These are phyloP conservation scores for Cryptosula pallasiana DNA, from an alignment of 2,888 invertebrate genomes.

Conservation along the genomic window DNA sequence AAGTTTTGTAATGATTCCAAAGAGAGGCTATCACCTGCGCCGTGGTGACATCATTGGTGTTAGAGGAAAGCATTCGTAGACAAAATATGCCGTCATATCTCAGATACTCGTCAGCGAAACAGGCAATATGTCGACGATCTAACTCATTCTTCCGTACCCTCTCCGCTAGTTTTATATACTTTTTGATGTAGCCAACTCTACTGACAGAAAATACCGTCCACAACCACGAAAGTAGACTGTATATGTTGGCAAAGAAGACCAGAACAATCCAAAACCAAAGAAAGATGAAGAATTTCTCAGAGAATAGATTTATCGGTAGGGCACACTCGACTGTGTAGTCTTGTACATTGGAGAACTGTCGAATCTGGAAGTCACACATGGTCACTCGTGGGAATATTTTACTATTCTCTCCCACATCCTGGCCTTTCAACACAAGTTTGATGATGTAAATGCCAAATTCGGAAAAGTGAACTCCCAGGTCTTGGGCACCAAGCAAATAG, in stretches of 20 bases:
- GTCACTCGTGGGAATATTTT: slow-evolving; percentile 53
- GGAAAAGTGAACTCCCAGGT: neutral
- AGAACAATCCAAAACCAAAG: slow-evolving; percentile 49
- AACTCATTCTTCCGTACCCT: slow-evolving; percentile 42
- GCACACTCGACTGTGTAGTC: slow-evolving; percentile 46
- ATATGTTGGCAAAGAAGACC: slow-evolving; percentile 41
- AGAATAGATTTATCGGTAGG: slow-evolving; percentile 46
- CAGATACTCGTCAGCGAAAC: slow-evolving; percentile 49
- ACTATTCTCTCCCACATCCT: slow-evolving; percentile 36
- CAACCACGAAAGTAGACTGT: slow-evolving; percentile 33
- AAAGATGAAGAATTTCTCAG: slow-evolving; percentile 46
- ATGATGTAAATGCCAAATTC: slow-evolving; percentile 18
- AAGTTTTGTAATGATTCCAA: slow-evolving; percentile 7
- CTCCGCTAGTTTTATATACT: slow-evolving; percentile 55
- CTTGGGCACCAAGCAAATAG: slow-evolving; percentile 41
- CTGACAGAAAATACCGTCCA: neutral
- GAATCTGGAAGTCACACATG: slow-evolving; percentile 37
- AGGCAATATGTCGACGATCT: slow-evolving; percentile 47
- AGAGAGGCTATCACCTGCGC: slow-evolving; percentile 23
- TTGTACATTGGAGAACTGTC: slow-evolving; percentile 27
- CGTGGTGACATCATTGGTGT: slow-evolving; percentile 14
- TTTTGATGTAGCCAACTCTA: slow-evolving; percentile 48
- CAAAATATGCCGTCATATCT: slow-evolving; percentile 51
- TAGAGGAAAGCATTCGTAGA: slow-evolving; percentile 31
- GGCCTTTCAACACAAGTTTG: neutral